Evolutionary conservation across 2,113 vertebrate species (phyloP).

Genomic region (Paralichthys olivaceus): DNA sequence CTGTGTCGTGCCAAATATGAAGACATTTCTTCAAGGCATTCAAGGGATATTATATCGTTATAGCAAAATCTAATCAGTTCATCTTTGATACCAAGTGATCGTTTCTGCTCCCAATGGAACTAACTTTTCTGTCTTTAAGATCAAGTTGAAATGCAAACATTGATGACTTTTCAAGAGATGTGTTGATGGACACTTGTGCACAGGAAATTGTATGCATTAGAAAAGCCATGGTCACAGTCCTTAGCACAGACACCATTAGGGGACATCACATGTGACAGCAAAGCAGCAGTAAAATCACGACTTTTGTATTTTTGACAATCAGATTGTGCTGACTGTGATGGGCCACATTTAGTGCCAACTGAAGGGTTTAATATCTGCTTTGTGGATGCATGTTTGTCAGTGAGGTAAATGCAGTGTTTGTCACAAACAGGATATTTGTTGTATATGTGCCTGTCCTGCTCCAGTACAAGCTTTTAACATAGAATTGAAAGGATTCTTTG

Average conservation of each 20-base stretch:
- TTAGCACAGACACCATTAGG: too few relatives aligned
- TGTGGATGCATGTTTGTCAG: slow-evolving; percentile 39
- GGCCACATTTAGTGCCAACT: not conserved
- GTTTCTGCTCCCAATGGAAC: too few relatives aligned
- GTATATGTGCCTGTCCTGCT: slow-evolving; percentile 13
- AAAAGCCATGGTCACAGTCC: not conserved
- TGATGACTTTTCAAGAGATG: too few relatives aligned
- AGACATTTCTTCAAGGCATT: too few relatives aligned
- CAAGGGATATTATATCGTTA: too few relatives aligned
- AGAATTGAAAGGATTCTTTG: slow-evolving; percentile 11
- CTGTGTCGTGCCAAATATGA: not conserved
- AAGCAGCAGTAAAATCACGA: not conserved
- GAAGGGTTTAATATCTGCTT: not conserved
- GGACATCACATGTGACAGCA: not conserved
- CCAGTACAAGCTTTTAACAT: slow-evolving; percentile 31
- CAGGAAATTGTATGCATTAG: not conserved
- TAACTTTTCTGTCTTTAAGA: too few relatives aligned
- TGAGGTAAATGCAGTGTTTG: not conserved
- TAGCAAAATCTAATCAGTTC: too few relatives aligned
- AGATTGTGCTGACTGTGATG: slow-evolving; percentile 4
- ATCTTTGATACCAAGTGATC: too few relatives aligned
- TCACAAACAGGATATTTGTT: not conserved
- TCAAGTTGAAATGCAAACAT: too few relatives aligned
- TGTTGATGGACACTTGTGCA: too few relatives aligned
- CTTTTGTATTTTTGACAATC: slow-evolving; percentile 13